Evolutionary conservation across 2,797 vertebrate species (phyloP), one percentile per base, ranked within the genome.

Genomic region (Enoplosus armatus): DNA sequence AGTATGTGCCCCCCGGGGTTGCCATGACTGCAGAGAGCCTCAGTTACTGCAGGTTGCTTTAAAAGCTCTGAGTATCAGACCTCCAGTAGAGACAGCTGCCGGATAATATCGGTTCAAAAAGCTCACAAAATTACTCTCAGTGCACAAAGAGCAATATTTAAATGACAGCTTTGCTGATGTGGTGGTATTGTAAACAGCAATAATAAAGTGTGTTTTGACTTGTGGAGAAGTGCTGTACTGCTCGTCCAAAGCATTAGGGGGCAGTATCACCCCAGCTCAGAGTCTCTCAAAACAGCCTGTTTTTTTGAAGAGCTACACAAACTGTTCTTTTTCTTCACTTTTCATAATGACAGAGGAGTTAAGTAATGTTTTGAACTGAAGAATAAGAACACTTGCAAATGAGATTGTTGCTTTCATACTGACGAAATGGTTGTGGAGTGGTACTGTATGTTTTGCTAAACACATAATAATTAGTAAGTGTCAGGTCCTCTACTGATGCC

Each of bases 221-320:
- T 55, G 18, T 47, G 31, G 1, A 12, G 22, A 66, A 31, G n/a
- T 12, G 12, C 26, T 92, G 86, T 45, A 79, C 54, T 83, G 35
- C 77, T 60, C 4, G 5, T 75, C n/a, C n/a, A 69, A 3, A 77
- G n/a, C 94, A 87, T 68, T 70, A 90, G 94, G 76, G 92, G 93
- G 93, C 92, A 93, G 87, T 92, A 58, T 81, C 84, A 39, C 35
- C 53, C 43, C 58, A 82, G 37, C 11, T 12, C 12, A 39, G 37
- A 39, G 31, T 62, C 45, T 31, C 35, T 55, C 18, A 76, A 45
- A 37, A 9, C 14, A 41, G 33, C 22, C 4, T 53, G 20, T 29
- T 51, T 20, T 1, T 53, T n/a, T 31, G 0, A 55, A 12, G 16
- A 63, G 12, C 16, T 15, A 6, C 26, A 62, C 14, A 55, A 20